Conservation (phyloP, 2,113 vertebrate species). For the Syrmaticus mikado region DNA sequence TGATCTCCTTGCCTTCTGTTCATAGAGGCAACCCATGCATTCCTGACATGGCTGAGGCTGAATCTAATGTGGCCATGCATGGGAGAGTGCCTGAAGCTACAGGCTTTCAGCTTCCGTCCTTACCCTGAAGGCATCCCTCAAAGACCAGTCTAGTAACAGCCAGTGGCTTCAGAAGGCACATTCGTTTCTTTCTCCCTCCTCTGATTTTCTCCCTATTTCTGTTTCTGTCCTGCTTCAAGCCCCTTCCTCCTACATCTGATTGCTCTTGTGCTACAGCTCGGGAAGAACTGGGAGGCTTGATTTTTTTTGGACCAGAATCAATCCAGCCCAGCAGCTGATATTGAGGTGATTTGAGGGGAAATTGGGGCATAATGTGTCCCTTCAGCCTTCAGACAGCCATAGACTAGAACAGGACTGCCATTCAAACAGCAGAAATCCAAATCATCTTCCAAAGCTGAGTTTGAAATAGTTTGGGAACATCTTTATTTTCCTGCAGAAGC, state of each 20-base stretch:
- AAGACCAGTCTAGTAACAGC: background rate
- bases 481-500: background rate
- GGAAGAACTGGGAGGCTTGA: no score
- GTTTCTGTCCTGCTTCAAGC: background rate
- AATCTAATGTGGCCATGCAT: fast-evolving
- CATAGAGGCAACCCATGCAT: background rate
- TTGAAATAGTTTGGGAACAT: background rate
- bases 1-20: background rate
- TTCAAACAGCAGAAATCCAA: background rate
- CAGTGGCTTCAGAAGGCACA: background rate
- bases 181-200: background rate
- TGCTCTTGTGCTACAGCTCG: background rate
- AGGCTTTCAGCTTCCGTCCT: background rate
- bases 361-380: background rate
- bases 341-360: background rate
- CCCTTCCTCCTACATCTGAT: background rate
- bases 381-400: background rate
- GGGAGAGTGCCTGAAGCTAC: background rate
- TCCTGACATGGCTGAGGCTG: background rate
- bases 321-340: background rate
- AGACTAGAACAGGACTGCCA: background rate
- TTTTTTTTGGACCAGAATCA: background rate
- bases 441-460: background rate
- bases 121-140: background rate
- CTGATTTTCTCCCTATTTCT: background rate